Evolutionary conservation across 2,797 vertebrate genomes (phyloP).

Genomic region (Fistularia commersonii): DNA sequence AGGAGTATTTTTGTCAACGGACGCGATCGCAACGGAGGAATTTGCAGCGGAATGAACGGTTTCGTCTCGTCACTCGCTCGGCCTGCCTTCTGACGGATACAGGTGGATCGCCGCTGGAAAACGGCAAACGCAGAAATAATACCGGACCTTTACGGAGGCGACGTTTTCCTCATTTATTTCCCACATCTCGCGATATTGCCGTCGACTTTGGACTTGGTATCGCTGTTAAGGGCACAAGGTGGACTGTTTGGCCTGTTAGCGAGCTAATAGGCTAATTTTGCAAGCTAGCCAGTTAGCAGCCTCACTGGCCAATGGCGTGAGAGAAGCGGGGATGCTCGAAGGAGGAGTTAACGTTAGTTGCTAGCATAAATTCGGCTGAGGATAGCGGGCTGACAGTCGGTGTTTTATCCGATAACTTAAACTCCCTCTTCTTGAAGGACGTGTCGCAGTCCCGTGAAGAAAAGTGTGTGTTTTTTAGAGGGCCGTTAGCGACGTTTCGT

Average conservation of each 20-base stretch:
- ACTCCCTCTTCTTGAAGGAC: neutral
- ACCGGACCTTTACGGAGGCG: neutral
- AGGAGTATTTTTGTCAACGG: neutral
- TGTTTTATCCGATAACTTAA: neutral
- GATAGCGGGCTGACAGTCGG: neutral
- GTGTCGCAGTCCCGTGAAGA: too few relatives aligned
- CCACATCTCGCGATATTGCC: rapidly evolving
- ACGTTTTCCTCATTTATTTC: rapidly evolving
- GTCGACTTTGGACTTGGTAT: neutral
- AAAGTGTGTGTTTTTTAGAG: too few relatives aligned
- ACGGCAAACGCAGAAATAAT: conserved; percentile 27
- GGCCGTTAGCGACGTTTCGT: too few relatives aligned
- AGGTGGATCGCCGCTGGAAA: conserved; percentile 64
- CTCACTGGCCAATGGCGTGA: conserved; percentile 39
- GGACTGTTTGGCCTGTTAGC: conserved; percentile 35
- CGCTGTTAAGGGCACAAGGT: neutral
- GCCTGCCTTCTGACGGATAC: conserved; percentile 60
- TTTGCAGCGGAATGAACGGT: conserved; percentile 15
- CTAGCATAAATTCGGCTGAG: conserved; percentile 16
- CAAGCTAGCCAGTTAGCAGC: conserved; percentile 58
- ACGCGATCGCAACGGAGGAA: neutral
- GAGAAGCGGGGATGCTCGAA: conserved; percentile 50
- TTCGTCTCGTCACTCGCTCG: conserved; percentile 45
- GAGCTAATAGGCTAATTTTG: conserved; percentile 70
- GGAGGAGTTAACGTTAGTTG: conserved; percentile 45